A percentile compares a stretch with the other conserved stretches of the same genome.
These are phyloP conservation scores for Oryzias sinensis DNA, from an alignment of 2,797 vertebrate genomes.

Conservation along the genomic window DNA sequence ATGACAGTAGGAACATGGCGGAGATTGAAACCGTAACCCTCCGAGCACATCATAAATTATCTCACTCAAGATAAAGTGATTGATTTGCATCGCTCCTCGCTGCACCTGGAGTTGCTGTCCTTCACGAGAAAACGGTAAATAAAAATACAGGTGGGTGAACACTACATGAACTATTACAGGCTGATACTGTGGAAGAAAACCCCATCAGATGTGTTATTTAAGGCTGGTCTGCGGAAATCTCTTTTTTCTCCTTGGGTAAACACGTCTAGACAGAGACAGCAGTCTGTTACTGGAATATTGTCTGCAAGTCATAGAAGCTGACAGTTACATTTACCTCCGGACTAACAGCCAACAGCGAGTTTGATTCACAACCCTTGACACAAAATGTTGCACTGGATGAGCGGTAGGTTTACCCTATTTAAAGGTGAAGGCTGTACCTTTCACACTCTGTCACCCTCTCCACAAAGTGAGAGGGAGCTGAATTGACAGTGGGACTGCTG, in stretches of 20 bases:
- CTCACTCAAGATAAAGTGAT: slow-evolving; percentile 91
- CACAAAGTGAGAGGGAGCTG: slow-evolving; percentile 17
- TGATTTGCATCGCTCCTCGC: slow-evolving; percentile 85
- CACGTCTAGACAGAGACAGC: slow-evolving; percentile 1
- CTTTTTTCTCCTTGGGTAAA: slow-evolving; percentile 13
- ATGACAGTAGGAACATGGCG: slow-evolving; percentile 83
- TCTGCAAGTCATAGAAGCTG: slow-evolving; percentile 6
- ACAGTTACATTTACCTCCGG: slow-evolving; percentile 15
- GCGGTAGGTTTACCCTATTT: slow-evolving; percentile 18
- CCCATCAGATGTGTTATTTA: slow-evolving; percentile 27
- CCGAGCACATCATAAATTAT: slow-evolving; percentile 95
- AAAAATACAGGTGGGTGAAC: slow-evolving; percentile 28
- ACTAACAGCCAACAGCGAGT: slow-evolving; percentile 7
- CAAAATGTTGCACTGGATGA: slow-evolving; percentile 4
- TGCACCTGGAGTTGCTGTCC: slow-evolving; percentile 83
- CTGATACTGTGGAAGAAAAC: slow-evolving; percentile 38
- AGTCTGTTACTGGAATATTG: slow-evolving; percentile 17
- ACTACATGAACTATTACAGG: slow-evolving; percentile 16
- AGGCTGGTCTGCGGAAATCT: slow-evolving; percentile 13
- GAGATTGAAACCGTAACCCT: slow-evolving; percentile 94
- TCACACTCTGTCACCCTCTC: slow-evolving; percentile 25
- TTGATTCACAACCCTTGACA: slow-evolving; percentile 13
- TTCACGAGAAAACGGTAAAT: slow-evolving; percentile 38
- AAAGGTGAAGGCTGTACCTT: slow-evolving; percentile 21
- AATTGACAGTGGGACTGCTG: slow-evolving; percentile 14